These are phyloP conservation scores for Clangula hyemalis DNA, from an alignment of 2,797 vertebrate species.

Conservation along the genomic window DNA sequence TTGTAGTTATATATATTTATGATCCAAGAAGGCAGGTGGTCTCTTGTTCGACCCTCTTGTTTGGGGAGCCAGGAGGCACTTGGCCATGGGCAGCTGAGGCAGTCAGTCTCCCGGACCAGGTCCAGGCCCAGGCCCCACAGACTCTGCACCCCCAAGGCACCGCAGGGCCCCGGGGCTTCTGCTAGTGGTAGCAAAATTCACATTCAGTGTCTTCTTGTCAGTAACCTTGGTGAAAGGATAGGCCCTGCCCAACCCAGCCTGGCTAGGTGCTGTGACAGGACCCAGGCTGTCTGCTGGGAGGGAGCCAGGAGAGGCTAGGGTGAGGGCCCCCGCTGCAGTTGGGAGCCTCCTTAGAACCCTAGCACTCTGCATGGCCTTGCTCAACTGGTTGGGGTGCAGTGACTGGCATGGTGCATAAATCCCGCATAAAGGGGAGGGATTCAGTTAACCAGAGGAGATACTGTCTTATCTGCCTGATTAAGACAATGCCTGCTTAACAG, in stretches of 20 bases:
- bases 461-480: neutral
- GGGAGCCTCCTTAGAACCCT: fast-evolving
- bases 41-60: neutral
- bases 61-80: no score
- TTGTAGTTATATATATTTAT: neutral
- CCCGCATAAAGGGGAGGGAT: neutral
- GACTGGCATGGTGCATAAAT: no score
- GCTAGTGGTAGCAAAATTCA: neutral
- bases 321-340: neutral
- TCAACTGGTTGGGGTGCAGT: fast-evolving
- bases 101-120: neutral
- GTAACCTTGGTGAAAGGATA: neutral
- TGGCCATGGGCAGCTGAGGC: no score
- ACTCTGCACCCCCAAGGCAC: neutral
- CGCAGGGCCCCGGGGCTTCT: fast-evolving
- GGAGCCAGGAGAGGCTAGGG: neutral
- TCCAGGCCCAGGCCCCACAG: fast-evolving
- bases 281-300: fast-evolving
- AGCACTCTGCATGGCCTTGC: neutral
- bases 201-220: fast-evolving
- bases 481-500: neutral
- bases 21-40: neutral
- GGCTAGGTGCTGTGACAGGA: neutral
- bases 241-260: neutral
- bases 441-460: neutral